Evolutionary conservation across 1,140 invertebrate species (phyloP).

Genomic region (Myzus persicae): DNA sequence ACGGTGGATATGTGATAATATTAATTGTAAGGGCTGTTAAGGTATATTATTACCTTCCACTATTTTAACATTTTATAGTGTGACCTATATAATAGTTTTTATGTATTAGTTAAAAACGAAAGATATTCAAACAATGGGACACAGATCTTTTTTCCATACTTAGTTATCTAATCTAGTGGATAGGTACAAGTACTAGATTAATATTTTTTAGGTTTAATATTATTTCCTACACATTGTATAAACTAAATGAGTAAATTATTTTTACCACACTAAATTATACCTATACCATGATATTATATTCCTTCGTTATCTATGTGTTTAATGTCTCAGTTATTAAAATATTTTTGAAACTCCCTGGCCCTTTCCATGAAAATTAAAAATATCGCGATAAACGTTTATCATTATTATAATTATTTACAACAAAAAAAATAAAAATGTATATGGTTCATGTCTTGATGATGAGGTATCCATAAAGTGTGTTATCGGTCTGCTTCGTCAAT

Average conservation of each 20-base stretch:
- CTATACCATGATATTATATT: too few species aligned
- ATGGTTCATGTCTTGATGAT: neutral
- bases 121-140: neutral
- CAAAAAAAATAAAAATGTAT: neutral
- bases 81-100: neutral
- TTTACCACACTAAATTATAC: neutral
- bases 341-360: neutral
- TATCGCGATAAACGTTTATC: neutral
- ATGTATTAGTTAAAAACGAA: neutral
- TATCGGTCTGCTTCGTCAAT: neutral
- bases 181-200: too few species aligned
- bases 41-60: neutral
- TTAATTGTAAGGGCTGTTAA: neutral
- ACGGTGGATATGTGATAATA: neutral
- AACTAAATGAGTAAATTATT: neutral
- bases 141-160: neutral
- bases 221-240: too few species aligned
- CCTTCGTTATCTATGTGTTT: neutral
- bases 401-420: neutral
- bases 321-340: neutral
- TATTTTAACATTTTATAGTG: neutral
- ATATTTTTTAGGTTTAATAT: too few species aligned
- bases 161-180: neutral
- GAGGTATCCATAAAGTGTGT: neutral
- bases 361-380: neutral